These are phyloP conservation scores for Apis cerana DNA, from an alignment of 1,140 invertebrate species.

Conservation along the genomic window DNA sequence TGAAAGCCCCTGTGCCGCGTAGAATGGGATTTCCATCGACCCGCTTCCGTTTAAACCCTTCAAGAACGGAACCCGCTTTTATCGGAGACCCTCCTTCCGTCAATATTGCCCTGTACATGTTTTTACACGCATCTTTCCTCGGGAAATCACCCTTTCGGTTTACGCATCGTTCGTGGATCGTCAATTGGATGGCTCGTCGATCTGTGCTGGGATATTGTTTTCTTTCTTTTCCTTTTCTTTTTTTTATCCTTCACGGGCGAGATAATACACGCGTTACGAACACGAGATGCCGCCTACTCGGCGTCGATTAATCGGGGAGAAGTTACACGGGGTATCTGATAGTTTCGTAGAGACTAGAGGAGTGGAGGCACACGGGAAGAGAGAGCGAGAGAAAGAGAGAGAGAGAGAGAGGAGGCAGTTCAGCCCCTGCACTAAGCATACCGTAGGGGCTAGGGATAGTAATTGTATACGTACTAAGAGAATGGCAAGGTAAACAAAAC, in stretches of 20 bases:
- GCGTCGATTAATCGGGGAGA: slow-evolving; percentile 52
- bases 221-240: too few species aligned
- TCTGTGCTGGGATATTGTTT: too few species aligned
- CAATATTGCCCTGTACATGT: slow-evolving; percentile 36
- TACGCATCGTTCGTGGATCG: not conserved
- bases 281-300: slow-evolving; percentile 20
- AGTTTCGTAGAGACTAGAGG: slow-evolving; percentile 38
- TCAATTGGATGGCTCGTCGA: not conserved
- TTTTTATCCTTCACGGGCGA: not conserved
- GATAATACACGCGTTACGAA: not conserved
- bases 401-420: slow-evolving; percentile 16
- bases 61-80: slow-evolving; percentile 63
- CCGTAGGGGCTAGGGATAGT: slow-evolving; percentile 72
- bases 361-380: not conserved
- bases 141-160: slow-evolving; percentile 1
- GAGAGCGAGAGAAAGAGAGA: not conserved
- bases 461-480: slow-evolving; percentile 80
- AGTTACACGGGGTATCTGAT: not conserved
- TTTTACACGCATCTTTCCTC: slow-evolving; percentile 21
- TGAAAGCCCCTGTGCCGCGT: slow-evolving; percentile 59
- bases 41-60: slow-evolving; percentile 61
- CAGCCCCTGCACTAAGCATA: slow-evolving; percentile 57
- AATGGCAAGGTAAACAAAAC: slow-evolving; percentile 83
- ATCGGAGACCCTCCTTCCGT: slow-evolving; percentile 46
- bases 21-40: slow-evolving; percentile 67